phyloP scores from a whole-genome alignment of 2,888 invertebrate genomes.

The Eremobia ochroleuca region DNA sequence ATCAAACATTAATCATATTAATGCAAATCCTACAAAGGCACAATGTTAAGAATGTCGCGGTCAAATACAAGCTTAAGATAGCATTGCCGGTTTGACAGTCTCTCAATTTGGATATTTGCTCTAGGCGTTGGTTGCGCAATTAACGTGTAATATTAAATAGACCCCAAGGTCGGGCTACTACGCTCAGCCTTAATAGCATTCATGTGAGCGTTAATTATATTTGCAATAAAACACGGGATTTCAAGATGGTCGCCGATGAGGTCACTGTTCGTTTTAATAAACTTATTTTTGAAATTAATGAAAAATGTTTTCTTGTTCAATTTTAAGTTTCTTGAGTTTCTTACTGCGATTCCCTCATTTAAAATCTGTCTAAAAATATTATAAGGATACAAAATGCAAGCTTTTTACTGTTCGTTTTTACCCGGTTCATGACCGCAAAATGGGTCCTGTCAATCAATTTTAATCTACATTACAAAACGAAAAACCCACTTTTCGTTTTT shows the following conservation, averaged over 20 bases:
- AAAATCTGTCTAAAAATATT: neutral
- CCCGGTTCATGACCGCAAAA: conserved; percentile 7
- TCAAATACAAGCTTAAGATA: conserved; percentile 43
- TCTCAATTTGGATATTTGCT: conserved; percentile 47
- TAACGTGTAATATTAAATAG: conserved; percentile 64
- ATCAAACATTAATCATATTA: conserved; percentile 32
- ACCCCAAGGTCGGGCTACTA: conserved; percentile 68
- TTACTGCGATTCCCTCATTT: neutral
- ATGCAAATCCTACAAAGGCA: conserved; percentile 28
- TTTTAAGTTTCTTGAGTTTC: neutral
- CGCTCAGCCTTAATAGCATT: conserved; percentile 63
- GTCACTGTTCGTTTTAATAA: conserved; percentile 43
- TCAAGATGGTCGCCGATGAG: conserved; percentile 59
- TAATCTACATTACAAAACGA: too few species aligned
- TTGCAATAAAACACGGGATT: conserved; percentile 66
- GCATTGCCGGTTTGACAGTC: conserved; percentile 50
- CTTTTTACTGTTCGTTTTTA: conserved; percentile 21
- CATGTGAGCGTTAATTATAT: conserved; percentile 68
- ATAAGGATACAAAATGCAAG: conserved; percentile 1
- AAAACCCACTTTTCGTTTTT: conserved; percentile 2
- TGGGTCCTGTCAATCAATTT: conserved; percentile 31
- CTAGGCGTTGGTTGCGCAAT: conserved; percentile 66
- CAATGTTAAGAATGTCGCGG: conserved; percentile 36
- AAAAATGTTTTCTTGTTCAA: neutral
- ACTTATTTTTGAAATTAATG: conserved; percentile 31